Conservation (phyloP, 2,113 vertebrate species). For the Pseudorasbora parva region DNA sequence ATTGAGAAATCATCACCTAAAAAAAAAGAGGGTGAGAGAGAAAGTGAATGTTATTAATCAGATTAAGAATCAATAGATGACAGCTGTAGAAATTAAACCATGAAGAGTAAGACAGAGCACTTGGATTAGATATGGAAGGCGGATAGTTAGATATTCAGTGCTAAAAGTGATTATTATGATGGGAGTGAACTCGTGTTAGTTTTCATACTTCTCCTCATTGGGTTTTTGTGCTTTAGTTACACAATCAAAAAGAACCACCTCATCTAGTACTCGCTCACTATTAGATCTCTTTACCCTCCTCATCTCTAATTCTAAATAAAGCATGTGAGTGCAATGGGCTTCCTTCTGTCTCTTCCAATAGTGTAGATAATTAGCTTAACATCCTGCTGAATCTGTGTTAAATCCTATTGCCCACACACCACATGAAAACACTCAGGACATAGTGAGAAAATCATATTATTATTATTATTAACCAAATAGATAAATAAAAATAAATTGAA, state of each 20-base stretch:
- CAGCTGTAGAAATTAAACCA: neutral
- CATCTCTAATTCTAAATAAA: neutral
- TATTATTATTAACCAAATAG: too few relatives aligned
- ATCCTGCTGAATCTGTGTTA: neutral
- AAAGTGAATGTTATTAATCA: neutral
- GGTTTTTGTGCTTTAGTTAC: neutral
- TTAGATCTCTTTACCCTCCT: neutral
- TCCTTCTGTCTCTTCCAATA: neutral
- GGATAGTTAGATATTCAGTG: neutral
- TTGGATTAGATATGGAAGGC: neutral
- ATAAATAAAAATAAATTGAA: too few relatives aligned
- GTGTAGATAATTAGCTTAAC: neutral
- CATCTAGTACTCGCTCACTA: neutral
- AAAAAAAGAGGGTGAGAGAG: conserved; percentile 67
- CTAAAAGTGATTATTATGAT: neutral
- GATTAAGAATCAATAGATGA: neutral
- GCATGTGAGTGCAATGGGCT: neutral
- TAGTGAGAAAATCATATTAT: neutral
- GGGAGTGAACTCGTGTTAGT: neutral
- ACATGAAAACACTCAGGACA: neutral
- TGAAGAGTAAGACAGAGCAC: neutral
- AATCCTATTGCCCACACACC: neutral
- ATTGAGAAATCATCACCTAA: conserved; percentile 98
- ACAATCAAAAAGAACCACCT: neutral
- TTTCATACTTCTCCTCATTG: neutral